Evolutionary conservation across 2,113 vertebrate genomes (phyloP).

Genomic region (Triplophysa rosa): DNA sequence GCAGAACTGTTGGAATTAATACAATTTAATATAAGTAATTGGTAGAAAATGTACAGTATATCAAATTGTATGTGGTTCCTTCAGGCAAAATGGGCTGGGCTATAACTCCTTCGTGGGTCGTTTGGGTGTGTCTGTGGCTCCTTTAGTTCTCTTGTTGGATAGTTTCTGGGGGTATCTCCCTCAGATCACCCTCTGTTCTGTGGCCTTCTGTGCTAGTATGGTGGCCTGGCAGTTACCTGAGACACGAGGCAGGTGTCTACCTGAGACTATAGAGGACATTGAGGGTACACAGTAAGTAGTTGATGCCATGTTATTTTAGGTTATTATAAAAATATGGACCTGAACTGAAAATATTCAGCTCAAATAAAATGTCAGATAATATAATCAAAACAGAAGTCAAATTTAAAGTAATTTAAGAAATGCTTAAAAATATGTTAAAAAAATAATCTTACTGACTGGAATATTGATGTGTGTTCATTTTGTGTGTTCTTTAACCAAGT

Average conservation of each 20-base stretch:
- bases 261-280: conserved; percentile 76
- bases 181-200: conserved; percentile 61
- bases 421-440: too few relatives aligned
- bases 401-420: background rate
- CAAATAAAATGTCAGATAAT: too few relatives aligned
- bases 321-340: too few relatives aligned
- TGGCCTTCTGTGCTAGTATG: conserved; percentile 63
- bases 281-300: conserved; percentile 63
- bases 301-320: background rate
- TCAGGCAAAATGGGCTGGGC: conserved; percentile 77
- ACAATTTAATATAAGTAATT: too few relatives aligned
- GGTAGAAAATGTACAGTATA: background rate
- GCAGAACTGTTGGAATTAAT: background rate
- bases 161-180: conserved; percentile 69
- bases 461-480: too few relatives aligned
- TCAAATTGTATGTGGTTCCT: background rate
- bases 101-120: conserved; percentile 68
- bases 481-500: too few relatives aligned
- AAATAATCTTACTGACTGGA: too few relatives aligned
- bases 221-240: conserved; percentile 70
- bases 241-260: conserved; percentile 63
- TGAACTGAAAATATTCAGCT: too few relatives aligned
- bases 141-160: conserved; percentile 69
- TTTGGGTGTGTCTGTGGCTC: conserved; percentile 71
- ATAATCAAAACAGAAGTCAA: background rate